phyloP scores from a whole-genome alignment of 2,797 vertebrate genomes.

The Bradypus variegatus region DNA sequence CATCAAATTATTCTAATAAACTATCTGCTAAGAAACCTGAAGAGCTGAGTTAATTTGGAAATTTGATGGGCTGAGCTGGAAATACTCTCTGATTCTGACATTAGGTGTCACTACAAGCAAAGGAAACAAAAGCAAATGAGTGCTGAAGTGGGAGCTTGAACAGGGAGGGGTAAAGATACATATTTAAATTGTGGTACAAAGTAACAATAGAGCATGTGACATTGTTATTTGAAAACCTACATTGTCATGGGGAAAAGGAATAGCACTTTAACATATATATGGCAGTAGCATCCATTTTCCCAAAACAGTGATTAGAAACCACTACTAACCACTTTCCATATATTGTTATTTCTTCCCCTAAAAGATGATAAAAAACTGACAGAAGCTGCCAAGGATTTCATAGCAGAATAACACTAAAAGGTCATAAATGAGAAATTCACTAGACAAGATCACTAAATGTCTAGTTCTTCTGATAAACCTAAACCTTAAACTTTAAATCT shows the following conservation, averaged over 20 bases:
- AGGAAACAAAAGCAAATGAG: not conserved
- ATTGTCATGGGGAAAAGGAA: not conserved
- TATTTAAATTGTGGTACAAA: not conserved
- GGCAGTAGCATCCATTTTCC: not conserved
- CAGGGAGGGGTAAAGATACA: not conserved
- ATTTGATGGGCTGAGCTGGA: not conserved
- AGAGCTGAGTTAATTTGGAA: not conserved
- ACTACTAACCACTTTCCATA: not conserved
- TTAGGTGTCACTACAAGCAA: slow-evolving; percentile 28
- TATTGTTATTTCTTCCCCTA: not conserved
- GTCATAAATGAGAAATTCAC: not conserved
- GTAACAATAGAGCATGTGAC: not conserved
- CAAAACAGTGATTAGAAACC: not conserved
- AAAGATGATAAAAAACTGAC: not conserved
- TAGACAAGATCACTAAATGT: not conserved
- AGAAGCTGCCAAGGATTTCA: not conserved
- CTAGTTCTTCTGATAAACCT: not conserved
- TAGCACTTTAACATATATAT: not conserved
- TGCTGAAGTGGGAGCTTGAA: not conserved
- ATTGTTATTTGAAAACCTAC: not conserved
- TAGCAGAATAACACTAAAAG: not conserved
- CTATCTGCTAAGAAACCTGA: not conserved
- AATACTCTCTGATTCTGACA: not conserved
- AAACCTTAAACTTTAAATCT: not conserved
- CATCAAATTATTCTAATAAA: not conserved